phyloP scores from a whole-genome alignment of 2,888 invertebrate genomes.

The Scrobipalpa atriplicella region DNA sequence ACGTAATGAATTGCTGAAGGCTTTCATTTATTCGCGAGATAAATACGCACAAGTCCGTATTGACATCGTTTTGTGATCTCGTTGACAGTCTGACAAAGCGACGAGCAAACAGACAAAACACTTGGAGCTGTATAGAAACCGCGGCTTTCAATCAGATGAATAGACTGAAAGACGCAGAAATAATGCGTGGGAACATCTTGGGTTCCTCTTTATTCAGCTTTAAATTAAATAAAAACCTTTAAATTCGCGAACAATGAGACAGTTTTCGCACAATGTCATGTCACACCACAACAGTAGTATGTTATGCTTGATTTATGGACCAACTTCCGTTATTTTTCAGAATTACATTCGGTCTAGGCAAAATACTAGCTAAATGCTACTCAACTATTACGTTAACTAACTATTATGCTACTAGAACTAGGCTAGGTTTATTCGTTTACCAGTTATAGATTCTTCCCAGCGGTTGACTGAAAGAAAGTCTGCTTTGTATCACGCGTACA shows the following conservation, averaged over 20 bases:
- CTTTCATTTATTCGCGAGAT: conserved; percentile 39
- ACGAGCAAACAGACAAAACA: conserved; percentile 60
- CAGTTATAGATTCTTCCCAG: too few species aligned
- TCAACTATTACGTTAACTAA: too few species aligned
- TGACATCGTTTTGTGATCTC: conserved; percentile 51
- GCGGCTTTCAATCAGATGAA: conserved; percentile 54
- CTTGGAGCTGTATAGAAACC: conserved; percentile 46
- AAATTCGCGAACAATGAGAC: conserved; percentile 55
- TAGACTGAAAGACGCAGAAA: conserved; percentile 53
- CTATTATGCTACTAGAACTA: too few species aligned
- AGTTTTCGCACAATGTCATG: conserved; percentile 46
- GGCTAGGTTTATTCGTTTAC: too few species aligned
- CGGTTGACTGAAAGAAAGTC: too few species aligned
- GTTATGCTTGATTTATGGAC: neutral
- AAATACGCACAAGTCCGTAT: conserved; percentile 49
- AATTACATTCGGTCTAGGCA: too few species aligned
- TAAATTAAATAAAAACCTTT: conserved; percentile 49
- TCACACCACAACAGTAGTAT: conserved; percentile 34
- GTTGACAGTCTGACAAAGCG: conserved; percentile 60
- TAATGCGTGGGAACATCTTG: conserved; percentile 67
- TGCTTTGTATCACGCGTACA: too few species aligned
- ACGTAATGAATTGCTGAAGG: conserved; percentile 30
- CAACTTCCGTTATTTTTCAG: too few species aligned
- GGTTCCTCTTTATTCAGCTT: conserved; percentile 53
- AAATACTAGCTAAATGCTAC: too few species aligned